These are phyloP conservation scores for Leptosomus discolor DNA, from an alignment of 2,113 vertebrate genomes.

Conservation along the genomic window DNA sequence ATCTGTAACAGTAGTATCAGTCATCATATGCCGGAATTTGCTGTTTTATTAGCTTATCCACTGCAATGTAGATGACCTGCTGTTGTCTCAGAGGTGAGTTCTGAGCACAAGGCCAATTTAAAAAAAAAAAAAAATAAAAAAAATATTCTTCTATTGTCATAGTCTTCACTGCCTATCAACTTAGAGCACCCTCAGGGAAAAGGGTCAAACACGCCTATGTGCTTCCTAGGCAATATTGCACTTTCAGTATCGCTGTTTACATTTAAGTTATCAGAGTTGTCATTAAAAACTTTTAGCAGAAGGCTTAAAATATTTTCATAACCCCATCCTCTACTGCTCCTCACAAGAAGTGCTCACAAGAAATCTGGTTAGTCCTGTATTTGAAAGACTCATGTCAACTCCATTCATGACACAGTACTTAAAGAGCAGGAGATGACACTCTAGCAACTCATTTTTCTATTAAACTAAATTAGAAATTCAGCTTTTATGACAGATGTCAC, in stretches of 20 bases:
- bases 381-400: not conserved
- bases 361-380: not conserved
- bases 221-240: not conserved
- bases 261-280: not conserved
- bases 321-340: not conserved
- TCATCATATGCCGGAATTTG: not conserved
- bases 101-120: not conserved
- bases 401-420: not conserved
- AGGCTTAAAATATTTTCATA: not conserved
- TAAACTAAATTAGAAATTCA: constrained; percentile 22
- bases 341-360: not conserved
- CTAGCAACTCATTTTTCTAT: not conserved
- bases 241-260: not conserved
- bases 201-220: not conserved
- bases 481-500: not conserved
- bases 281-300: not conserved
- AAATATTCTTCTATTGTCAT: not conserved
- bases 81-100: not conserved
- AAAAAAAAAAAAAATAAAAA: too few species aligned
- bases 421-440: not conserved
- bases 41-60: not conserved
- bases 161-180: not conserved
- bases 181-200: not conserved
- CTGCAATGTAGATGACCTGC: not conserved
- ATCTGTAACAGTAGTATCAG: not conserved